phyloP scores from a whole-genome alignment of 2,888 invertebrate species.

The Xylocampa areola region DNA sequence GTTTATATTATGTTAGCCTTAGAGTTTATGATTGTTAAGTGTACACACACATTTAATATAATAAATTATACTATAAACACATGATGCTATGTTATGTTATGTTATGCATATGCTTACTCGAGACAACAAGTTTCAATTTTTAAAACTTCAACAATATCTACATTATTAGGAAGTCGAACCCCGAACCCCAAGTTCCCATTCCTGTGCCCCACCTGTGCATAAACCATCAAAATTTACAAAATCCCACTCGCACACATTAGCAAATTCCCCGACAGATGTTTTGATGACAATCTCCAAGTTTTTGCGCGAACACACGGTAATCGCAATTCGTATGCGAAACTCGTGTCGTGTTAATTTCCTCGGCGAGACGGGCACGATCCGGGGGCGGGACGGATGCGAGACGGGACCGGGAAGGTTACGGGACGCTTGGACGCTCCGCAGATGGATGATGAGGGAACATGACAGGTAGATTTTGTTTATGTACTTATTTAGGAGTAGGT shows the following conservation, averaged over 20 bases:
- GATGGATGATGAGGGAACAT: slow-evolving; percentile 67
- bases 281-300: slow-evolving; percentile 49
- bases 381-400: slow-evolving; percentile 51
- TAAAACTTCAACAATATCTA: no score
- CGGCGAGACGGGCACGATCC: slow-evolving; percentile 40
- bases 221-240: slow-evolving; percentile 1
- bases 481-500: slow-evolving; percentile 36
- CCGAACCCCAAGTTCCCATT: no score
- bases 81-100: no score
- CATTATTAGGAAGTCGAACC: no score
- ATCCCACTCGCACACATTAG: slow-evolving; percentile 1
- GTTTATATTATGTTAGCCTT: no score
- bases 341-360: slow-evolving; percentile 71
- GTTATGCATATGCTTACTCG: no score
- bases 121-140: no score
- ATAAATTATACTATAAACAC: no score
- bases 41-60: no score
- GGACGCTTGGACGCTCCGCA: slow-evolving; percentile 66
- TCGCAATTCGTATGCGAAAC: slow-evolving; percentile 58
- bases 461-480: slow-evolving; percentile 55
- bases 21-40: no score
- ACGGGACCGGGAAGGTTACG: slow-evolving; percentile 20
- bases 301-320: slow-evolving; percentile 41
- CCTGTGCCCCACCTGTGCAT: not conserved
- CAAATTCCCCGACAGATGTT: slow-evolving; percentile 21